These are phyloP conservation scores for Scaptomyza cyrtandrae DNA, from an alignment of 2,888 invertebrate genomes.

Conservation along the genomic window DNA sequence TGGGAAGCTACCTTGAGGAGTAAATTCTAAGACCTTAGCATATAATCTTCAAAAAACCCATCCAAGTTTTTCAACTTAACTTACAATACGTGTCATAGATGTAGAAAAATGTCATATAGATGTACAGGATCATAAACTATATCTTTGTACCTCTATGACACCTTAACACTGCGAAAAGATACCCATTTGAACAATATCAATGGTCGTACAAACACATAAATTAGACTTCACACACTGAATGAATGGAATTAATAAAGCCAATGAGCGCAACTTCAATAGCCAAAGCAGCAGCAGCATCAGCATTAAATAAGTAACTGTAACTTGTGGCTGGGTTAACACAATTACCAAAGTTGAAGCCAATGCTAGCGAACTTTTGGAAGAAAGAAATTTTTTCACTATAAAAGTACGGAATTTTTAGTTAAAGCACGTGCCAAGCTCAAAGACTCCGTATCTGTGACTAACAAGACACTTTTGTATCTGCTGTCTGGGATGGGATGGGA, in stretches of 20 bases:
- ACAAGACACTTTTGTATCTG: conserved; percentile 31
- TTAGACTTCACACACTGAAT: conserved; percentile 21
- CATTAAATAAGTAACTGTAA: conserved; percentile 20
- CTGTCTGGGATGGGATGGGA: conserved; percentile 17
- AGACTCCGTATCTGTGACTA: neutral
- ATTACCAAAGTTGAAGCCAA: conserved; percentile 32
- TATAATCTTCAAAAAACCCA: too few relatives aligned
- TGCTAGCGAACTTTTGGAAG: conserved; percentile 18
- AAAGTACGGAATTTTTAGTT: conserved; percentile 17
- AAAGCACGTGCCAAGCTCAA: conserved; percentile 45
- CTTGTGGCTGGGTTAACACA: conserved; percentile 38
- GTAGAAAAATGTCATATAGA: too few relatives aligned
- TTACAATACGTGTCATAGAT: too few relatives aligned
- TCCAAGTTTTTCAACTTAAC: too few relatives aligned
- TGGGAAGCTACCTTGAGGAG: too few relatives aligned
- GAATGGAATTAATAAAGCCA: conserved; percentile 68
- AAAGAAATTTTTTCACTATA: conserved; percentile 47
- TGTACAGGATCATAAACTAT: neutral
- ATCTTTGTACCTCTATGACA: neutral
- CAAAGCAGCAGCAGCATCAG: conserved; percentile 2
- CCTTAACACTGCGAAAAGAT: neutral
- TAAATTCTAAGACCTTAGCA: too few relatives aligned
- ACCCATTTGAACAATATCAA: neutral
- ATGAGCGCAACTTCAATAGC: conserved; percentile 64
- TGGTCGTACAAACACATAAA: conserved; percentile 9